Conservation (phyloP, 1,140 invertebrate species). For the Drosophila rhopaloa region DNA sequence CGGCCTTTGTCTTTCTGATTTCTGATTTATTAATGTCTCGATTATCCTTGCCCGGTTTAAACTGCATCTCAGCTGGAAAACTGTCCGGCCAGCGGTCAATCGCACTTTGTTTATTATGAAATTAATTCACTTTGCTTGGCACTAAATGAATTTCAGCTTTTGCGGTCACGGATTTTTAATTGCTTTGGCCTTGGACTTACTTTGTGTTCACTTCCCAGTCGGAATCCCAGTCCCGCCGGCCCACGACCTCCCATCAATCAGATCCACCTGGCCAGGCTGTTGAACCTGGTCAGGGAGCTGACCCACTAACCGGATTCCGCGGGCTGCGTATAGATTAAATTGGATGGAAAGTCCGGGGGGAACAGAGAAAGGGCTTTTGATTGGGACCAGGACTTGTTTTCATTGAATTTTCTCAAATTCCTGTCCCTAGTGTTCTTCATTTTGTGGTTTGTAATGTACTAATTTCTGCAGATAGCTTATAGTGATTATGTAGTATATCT, state of each 20-base stretch:
- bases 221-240: background rate
- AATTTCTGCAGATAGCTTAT: too few relatives aligned
- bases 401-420: too few relatives aligned
- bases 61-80: constrained; percentile 33
- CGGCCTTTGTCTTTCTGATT: constrained; percentile 14
- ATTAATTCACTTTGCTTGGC: constrained; percentile 48
- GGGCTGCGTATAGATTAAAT: background rate
- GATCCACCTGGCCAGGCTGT: constrained; percentile 17
- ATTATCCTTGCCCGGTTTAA: constrained; percentile 28
- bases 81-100: background rate
- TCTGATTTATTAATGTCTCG: constrained; percentile 11
- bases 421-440: too few relatives aligned
- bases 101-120: constrained; percentile 43
- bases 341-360: background rate
- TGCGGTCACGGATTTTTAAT: constrained; percentile 49
- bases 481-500: too few relatives aligned
- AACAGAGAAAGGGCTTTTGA: background rate
- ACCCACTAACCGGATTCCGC: constrained; percentile 12
- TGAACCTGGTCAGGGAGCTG: constrained; percentile 12
- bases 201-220: constrained; percentile 8
- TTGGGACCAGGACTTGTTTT: background rate
- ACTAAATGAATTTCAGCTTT: constrained; percentile 51
- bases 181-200: constrained; percentile 37
- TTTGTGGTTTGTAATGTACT: too few relatives aligned
- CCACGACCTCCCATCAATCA: constrained; percentile 13